A percentile compares a stretch with the other conserved stretches of the same genome.
Evolutionary conservation across 2,797 vertebrate genomes (phyloP).

Genomic region (Melanotaenia boesemani): DNA sequence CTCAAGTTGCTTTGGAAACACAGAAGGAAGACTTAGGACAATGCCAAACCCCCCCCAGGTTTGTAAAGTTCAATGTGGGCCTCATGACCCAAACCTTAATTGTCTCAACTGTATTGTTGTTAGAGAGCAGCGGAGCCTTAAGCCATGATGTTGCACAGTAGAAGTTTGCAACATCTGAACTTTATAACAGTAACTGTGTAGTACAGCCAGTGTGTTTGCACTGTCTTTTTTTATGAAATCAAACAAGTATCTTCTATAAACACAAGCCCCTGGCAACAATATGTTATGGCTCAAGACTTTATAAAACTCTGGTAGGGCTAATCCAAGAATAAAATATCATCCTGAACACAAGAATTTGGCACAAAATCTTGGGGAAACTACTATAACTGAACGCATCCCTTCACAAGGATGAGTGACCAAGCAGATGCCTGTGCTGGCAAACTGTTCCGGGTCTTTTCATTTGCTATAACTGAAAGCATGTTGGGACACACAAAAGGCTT

Average conservation of each 20-base stretch:
- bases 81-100: slow-evolving; percentile 26
- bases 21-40: slow-evolving; percentile 15
- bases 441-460: not conserved
- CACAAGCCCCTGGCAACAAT: not conserved
- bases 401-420: not conserved
- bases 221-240: not conserved
- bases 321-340: not conserved
- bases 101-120: slow-evolving; percentile 13
- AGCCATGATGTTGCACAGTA: slow-evolving; percentile 6
- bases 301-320: slow-evolving; percentile 1
- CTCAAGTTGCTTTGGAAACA: slow-evolving; percentile 38
- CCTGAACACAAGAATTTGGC: not conserved
- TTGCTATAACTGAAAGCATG: not conserved
- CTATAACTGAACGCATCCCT: not conserved
- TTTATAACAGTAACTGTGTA: slow-evolving; percentile 6
- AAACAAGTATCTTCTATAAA: slow-evolving; percentile 13
- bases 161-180: not conserved
- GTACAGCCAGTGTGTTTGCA: not conserved
- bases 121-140: slow-evolving; percentile 1
- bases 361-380: not conserved
- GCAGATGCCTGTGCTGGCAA: not conserved
- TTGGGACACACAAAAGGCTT: not conserved
- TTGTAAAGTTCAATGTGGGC: slow-evolving; percentile 21
- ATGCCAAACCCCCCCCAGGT: slow-evolving; percentile 10
- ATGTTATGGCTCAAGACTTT: not conserved